A percentile compares a stretch with the other conserved stretches of the same genome.
phyloP scores from a whole-genome alignment of 2,888 invertebrate species.

The Onchidella celtica region DNA sequence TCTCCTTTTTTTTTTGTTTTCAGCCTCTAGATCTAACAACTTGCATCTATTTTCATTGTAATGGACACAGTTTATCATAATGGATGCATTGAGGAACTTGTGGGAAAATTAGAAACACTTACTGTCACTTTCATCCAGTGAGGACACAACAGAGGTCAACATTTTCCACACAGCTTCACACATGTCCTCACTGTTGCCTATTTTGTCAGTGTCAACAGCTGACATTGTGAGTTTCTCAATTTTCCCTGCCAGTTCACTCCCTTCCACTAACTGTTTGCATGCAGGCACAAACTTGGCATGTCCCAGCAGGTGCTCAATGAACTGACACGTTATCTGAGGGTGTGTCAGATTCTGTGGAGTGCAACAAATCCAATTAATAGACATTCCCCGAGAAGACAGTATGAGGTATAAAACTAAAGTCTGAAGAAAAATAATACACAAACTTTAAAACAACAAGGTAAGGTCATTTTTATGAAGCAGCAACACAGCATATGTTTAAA shows the following conservation, averaged over 20 bases:
- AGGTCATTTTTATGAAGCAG: no score
- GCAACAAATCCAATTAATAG: no score
- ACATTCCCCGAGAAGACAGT: no score
- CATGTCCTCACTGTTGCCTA: not conserved
- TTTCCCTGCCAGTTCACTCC: conserved; percentile 17
- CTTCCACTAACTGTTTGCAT: not conserved
- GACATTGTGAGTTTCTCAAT: conserved; percentile 19
- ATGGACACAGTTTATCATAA: no score
- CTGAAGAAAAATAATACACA: no score
- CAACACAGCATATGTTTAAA: not conserved
- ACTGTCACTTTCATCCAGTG: conserved; percentile 26
- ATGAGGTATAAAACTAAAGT: no score
- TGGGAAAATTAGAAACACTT: no score
- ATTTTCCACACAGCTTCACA: conserved; percentile 25
- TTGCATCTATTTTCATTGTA: no score
- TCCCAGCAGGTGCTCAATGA: conserved; percentile 33
- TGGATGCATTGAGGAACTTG: no score
- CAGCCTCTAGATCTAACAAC: no score
- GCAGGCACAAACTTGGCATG: conserved; percentile 32
- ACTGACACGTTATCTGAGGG: conserved; percentile 24
- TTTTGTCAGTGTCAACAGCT: not conserved
- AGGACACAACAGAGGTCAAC: conserved; percentile 25
- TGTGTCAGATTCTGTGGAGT: conserved; percentile 17
- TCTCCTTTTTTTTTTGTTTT: no score
- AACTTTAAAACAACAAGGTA: no score